These are phyloP conservation scores for Strigamia maritima DNA, from an alignment of 2,888 invertebrate species.

Conservation along the genomic window DNA sequence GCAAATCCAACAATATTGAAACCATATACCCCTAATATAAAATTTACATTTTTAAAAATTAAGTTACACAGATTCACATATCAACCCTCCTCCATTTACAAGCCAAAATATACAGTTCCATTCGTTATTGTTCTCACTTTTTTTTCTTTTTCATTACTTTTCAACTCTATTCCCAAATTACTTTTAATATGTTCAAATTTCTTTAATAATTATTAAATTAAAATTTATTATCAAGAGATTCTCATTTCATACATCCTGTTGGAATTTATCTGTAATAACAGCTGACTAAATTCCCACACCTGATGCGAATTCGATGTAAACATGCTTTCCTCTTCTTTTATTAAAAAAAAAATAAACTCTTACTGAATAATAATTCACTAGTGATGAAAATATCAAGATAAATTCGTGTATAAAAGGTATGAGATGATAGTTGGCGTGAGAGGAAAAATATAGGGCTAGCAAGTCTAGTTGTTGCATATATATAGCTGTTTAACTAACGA, in stretches of 20 bases:
- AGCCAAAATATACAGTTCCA: not conserved
- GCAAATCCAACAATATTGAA: not conserved
- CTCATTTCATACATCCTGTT: constrained; percentile 14
- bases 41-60: not conserved
- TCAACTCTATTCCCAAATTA: constrained; percentile 2
- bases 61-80: not conserved
- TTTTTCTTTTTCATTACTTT: not conserved
- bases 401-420: not conserved
- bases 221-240: not conserved
- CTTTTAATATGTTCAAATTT: constrained; percentile 19
- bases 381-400: not conserved
- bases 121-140: constrained; percentile 9
- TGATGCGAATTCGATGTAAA: not conserved
- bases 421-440: not conserved
- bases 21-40: not conserved
- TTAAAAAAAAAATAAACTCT: too few species aligned
- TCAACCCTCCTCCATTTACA: not conserved
- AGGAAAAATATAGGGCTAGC: constrained; percentile 9
- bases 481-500: constrained; percentile 27
- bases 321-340: not conserved
- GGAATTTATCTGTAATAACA: constrained; percentile 7
- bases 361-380: not conserved
- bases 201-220: not conserved
- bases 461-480: not conserved
- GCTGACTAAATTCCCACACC: not conserved